Conservation (phyloP, 2,113 vertebrate species). For the Oryzias woworae region DNA sequence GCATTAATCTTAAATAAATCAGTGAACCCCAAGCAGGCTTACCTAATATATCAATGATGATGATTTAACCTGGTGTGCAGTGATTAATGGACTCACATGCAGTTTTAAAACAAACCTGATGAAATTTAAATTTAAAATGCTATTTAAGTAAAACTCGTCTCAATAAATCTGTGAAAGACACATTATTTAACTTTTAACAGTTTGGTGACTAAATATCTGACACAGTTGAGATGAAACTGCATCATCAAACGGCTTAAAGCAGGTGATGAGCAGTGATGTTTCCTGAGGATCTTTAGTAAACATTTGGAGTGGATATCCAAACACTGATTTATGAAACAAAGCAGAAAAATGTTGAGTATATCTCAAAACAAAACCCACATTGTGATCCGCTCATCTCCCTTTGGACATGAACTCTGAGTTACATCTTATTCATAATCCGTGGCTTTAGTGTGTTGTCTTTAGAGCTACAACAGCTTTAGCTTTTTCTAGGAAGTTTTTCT, state of each 20-base stretch:
- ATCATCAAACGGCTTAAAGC: too few species aligned
- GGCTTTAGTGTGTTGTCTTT: too few species aligned
- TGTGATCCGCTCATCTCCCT: conserved; percentile 10
- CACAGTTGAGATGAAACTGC: too few species aligned
- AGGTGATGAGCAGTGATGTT: too few species aligned
- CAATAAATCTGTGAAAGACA: conserved; percentile 52
- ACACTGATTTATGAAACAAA: background rate
- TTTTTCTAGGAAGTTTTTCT: background rate
- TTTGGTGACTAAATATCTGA: too few species aligned
- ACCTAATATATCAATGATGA: conserved; percentile 54
- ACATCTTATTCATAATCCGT: too few species aligned
- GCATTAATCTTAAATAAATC: conserved; percentile 58
- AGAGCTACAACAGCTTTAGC: background rate
- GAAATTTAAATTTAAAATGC: conserved; percentile 71
- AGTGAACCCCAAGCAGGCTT: conserved; percentile 40
- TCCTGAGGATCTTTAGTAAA: accelerated
- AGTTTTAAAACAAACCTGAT: conserved; percentile 47
- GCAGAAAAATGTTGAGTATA: background rate
- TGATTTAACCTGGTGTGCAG: conserved; percentile 22
- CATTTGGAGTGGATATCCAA: background rate
- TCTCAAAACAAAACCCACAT: conserved; percentile 31
- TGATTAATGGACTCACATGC: conserved; percentile 66
- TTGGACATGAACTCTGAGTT: too few species aligned
- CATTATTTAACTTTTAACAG: conserved; percentile 23
- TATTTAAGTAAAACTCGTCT: conserved; percentile 50